Conservation (phyloP, 1,140 invertebrate genomes). For the Lepidotrigona ventralis region DNA sequence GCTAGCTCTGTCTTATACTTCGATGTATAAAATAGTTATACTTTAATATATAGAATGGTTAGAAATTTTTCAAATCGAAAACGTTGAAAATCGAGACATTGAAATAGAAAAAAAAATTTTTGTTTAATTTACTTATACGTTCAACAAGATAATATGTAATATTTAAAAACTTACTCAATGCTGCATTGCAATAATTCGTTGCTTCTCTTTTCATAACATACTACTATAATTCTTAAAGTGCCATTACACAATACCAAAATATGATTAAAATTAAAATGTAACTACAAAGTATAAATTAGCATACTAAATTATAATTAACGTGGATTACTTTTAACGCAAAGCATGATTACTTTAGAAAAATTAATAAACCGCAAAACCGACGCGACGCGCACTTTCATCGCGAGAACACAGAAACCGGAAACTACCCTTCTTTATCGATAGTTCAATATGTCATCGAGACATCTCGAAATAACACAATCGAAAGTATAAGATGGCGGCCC, state of each 20-base stretch:
- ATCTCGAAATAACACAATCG: conserved; percentile 40
- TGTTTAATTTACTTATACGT: not conserved
- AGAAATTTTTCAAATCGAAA: too few relatives aligned
- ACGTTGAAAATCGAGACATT: too few relatives aligned
- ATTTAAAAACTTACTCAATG: not conserved
- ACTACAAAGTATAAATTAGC: not conserved
- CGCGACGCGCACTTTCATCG: too few relatives aligned
- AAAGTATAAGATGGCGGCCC: conserved; percentile 60
- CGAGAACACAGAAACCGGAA: conserved; percentile 15
- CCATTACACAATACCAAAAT: too few relatives aligned
- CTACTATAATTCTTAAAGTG: not conserved
- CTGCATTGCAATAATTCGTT: not conserved
- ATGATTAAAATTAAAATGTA: not conserved
- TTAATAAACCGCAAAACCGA: not conserved
- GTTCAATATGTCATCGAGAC: not conserved
- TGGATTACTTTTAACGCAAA: not conserved
- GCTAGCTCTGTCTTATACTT: not conserved
- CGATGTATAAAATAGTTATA: not conserved
- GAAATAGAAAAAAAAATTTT: too few relatives aligned
- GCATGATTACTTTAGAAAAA: not conserved
- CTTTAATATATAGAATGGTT: not conserved
- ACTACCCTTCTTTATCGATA: conserved; percentile 8
- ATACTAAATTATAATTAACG: not conserved
- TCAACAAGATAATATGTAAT: not conserved
- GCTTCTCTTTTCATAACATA: not conserved